Evolutionary conservation across 2,113 vertebrate species (phyloP).

Genomic region (Petroica traversi): DNA sequence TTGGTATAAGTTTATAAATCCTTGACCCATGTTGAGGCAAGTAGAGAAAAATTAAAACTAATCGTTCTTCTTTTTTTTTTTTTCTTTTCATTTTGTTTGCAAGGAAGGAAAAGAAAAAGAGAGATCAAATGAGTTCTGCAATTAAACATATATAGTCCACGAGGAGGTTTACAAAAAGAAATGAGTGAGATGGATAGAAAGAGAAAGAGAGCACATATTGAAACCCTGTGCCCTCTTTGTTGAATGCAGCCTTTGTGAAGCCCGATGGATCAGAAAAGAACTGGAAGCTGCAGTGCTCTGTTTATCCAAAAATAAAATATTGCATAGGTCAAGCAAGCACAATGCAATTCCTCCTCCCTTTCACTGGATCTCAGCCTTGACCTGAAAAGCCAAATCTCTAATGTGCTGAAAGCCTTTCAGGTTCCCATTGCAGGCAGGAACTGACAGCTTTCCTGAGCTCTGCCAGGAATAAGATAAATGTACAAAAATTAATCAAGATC

Average conservation of each 20-base stretch:
- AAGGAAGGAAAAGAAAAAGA: background rate
- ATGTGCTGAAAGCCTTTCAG: conserved; percentile 11
- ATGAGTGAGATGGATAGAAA: background rate
- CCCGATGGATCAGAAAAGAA: conserved; percentile 2
- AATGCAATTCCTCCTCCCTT: conserved; percentile 11
- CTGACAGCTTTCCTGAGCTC: background rate
- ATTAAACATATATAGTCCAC: background rate
- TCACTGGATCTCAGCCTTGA: background rate
- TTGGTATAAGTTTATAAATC: conserved; percentile 4
- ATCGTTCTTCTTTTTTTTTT: background rate
- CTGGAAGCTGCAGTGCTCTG: background rate
- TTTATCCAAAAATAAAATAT: conserved; percentile 64
- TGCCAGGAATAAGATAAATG: background rate
- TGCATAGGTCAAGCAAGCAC: conserved; percentile 46
- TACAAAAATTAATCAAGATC: conserved; percentile 32
- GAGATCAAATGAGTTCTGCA: background rate
- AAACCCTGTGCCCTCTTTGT: background rate
- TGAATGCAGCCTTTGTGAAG: conserved; percentile 49
- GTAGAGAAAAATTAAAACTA: background rate
- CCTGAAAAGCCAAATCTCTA: conserved; percentile 29
- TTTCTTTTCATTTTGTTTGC: background rate
- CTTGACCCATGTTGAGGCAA: background rate
- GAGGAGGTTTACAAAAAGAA: background rate
- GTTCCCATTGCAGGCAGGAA: background rate
- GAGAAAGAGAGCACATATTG: background rate